Conservation (phyloP, 2,888 invertebrate species). For the Drosophila flavopinicola region DNA sequence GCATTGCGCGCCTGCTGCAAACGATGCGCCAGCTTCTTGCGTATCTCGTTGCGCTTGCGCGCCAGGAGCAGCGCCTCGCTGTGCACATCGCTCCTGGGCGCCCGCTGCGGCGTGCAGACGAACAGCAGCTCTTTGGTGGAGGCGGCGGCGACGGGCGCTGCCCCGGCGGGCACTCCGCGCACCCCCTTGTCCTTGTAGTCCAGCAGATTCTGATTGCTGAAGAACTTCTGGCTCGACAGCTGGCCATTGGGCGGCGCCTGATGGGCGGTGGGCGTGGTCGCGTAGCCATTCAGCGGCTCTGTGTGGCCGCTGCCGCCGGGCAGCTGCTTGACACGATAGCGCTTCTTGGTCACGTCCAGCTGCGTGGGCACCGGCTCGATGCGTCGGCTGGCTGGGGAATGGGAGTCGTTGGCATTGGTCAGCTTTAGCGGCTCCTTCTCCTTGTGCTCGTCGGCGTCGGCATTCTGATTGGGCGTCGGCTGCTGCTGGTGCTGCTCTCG, state of each 20-base stretch:
- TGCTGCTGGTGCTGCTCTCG: slow-evolving; percentile 87
- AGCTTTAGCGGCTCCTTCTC: slow-evolving; percentile 33
- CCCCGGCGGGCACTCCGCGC: slow-evolving; percentile 18
- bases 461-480: slow-evolving; percentile 85
- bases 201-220: slow-evolving; percentile 83
- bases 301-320: slow-evolving; percentile 35
- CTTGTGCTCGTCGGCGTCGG: slow-evolving; percentile 80
- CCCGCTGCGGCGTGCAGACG: slow-evolving; percentile 83
- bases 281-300: slow-evolving; percentile 81
- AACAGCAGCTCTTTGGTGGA: slow-evolving; percentile 82
- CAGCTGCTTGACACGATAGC: slow-evolving; percentile 73
- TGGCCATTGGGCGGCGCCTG: slow-evolving; percentile 75
- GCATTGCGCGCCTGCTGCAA: slow-evolving; percentile 56
- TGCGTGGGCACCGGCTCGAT: slow-evolving; percentile 63
- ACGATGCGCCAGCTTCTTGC: slow-evolving; percentile 72
- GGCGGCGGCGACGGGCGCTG: slow-evolving; percentile 63
- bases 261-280: slow-evolving; percentile 82
- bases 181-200: slow-evolving; percentile 75
- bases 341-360: slow-evolving; percentile 73
- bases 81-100: slow-evolving; percentile 70
- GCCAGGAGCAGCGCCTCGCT: slow-evolving; percentile 76
- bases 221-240: slow-evolving; percentile 81
- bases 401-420: slow-evolving; percentile 1
- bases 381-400: slow-evolving; percentile 39
- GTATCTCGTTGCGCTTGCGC: slow-evolving; percentile 80